Conservation (phyloP, 2,113 vertebrate genomes). For the Thermophis baileyi region DNA sequence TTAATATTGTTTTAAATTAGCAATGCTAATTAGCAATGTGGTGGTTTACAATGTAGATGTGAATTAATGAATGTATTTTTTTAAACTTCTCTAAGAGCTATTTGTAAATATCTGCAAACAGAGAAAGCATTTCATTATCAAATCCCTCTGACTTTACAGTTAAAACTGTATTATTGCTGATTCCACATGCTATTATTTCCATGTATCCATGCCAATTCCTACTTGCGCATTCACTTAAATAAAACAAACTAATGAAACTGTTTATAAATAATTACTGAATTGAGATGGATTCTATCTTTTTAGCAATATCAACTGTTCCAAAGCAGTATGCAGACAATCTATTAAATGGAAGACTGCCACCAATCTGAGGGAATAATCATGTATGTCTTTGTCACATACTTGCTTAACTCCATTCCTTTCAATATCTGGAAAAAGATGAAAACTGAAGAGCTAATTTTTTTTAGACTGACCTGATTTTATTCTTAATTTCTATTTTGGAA, state of each 20-base stretch:
- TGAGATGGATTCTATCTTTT: background rate
- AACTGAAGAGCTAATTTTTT: background rate
- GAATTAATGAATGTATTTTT: constrained; percentile 15
- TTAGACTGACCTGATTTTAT: background rate
- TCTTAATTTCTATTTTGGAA: background rate
- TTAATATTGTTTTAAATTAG: constrained; percentile 36
- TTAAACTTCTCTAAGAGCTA: background rate
- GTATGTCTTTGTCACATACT: background rate
- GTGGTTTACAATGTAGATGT: constrained; percentile 35
- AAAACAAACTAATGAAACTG: background rate
- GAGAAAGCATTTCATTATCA: background rate
- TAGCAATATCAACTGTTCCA: background rate
- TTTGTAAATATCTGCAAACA: constrained; percentile 19
- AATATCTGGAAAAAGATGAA: background rate
- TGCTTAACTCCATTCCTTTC: background rate
- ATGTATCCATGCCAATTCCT: background rate
- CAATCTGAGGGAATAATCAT: background rate
- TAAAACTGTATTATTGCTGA: background rate
- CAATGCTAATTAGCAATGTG: background rate
- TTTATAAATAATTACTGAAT: background rate
- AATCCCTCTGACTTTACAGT: background rate
- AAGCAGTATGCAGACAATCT: background rate
- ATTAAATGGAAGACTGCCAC: background rate
- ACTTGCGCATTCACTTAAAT: background rate
- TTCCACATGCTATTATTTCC: background rate